Evolutionary conservation across 2,113 vertebrate species (phyloP).

Genomic region (Myodes glareolus): DNA sequence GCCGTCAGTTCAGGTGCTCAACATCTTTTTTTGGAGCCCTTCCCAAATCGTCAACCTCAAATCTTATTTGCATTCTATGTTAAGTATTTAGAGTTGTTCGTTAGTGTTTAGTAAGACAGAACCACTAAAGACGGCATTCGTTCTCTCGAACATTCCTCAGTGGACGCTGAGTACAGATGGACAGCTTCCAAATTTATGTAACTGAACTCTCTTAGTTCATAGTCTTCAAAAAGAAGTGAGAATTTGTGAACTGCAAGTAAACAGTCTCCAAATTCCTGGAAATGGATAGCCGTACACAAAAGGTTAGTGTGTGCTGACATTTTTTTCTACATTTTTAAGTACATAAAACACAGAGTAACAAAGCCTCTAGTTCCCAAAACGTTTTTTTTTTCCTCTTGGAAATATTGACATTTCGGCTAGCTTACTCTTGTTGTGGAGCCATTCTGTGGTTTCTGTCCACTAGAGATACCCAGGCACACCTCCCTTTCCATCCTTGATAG

Average conservation of each 20-base stretch:
- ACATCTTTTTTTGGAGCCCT: neutral
- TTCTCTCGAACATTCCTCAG: neutral
- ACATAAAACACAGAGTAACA: neutral
- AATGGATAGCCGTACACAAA: neutral
- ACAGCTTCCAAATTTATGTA: neutral
- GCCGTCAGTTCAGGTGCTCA: neutral
- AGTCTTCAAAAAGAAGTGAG: neutral
- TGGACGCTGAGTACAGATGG: neutral
- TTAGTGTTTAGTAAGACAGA: neutral
- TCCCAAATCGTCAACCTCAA: neutral
- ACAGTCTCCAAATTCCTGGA: constrained; percentile 28
- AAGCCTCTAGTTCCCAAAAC: neutral
- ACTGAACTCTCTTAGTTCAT: neutral
- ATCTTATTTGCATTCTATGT: neutral
- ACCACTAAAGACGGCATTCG: neutral
- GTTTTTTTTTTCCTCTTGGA: neutral
- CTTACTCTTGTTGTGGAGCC: neutral
- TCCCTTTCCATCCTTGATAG: neutral
- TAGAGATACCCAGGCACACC: neutral
- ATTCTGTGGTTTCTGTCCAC: neutral
- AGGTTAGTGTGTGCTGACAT: neutral
- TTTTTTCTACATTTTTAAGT: constrained; percentile 14
- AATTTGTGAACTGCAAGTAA: constrained; percentile 15
- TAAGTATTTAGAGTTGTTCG: neutral
- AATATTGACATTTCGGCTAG: neutral